Percentiles rank a stretch among this genome's conserved stretches.
These are phyloP conservation scores for Axinella damicornis DNA, from an alignment of 37 sponge, comb jelly and placozoan species.

Conservation along the genomic window DNA sequence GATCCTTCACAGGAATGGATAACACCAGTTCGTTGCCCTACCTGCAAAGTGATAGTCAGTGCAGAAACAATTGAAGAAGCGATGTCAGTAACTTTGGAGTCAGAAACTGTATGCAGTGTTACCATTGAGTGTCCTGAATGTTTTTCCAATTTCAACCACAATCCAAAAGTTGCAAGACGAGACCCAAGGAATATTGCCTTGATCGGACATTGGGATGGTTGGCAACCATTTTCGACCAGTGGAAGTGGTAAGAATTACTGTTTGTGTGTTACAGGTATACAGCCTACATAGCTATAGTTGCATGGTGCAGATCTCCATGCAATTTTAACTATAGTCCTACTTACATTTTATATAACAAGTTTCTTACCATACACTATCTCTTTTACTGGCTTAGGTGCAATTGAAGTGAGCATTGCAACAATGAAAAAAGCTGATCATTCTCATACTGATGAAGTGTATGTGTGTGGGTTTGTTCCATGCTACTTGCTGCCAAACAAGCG, in stretches of 20 bases:
- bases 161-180: slow-evolving; percentile 15
- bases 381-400: slow-evolving; percentile 10
- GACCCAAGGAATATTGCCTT: slow-evolving; percentile 50
- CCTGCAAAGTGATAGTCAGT: too few relatives aligned
- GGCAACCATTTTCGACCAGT: slow-evolving; percentile 26
- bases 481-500: slow-evolving; percentile 30
- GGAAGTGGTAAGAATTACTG: too few relatives aligned
- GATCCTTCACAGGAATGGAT: too few relatives aligned
- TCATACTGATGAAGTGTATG: slow-evolving; percentile 47
- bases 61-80: too few relatives aligned
- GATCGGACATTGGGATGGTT: slow-evolving; percentile 58
- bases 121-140: too few relatives aligned
- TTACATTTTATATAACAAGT: too few relatives aligned
- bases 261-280: too few relatives aligned
- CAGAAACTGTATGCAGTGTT: too few relatives aligned
- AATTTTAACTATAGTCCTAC: too few relatives aligned
- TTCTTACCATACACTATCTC: not conserved
- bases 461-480: slow-evolving; percentile 47
- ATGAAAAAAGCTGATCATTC: slow-evolving; percentile 33
- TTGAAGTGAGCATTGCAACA: slow-evolving; percentile 40
- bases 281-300: slow-evolving; percentile 47
- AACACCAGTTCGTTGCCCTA: too few relatives aligned
- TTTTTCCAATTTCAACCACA: not conserved
- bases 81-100: too few relatives aligned
- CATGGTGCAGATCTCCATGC: too few relatives aligned